Conservation (phyloP, 2,888 invertebrate genomes). For the Altica lythri region DNA sequence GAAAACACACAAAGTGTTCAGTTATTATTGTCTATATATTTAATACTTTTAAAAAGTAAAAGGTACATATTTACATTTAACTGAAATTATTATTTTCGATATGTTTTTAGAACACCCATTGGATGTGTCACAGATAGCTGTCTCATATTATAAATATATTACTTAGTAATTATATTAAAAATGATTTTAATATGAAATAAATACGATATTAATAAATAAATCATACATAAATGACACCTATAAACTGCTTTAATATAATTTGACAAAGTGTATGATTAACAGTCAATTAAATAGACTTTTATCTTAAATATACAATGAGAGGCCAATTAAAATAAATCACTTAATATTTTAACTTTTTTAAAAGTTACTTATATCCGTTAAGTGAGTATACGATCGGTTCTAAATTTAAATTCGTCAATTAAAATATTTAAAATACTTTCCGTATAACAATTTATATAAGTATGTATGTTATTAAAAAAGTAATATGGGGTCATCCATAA, state of each 20-base stretch:
- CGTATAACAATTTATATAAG: constrained; percentile 36
- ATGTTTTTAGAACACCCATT: constrained; percentile 46
- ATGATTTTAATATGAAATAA: constrained; percentile 1
- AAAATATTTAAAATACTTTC: constrained; percentile 35
- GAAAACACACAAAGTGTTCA: constrained; percentile 47
- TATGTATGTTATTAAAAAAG: constrained; percentile 44
- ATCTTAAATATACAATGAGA: no score
- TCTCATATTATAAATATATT: constrained; percentile 27
- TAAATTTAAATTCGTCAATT: constrained; percentile 26
- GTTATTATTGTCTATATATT: constrained; percentile 55
- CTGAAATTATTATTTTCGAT: constrained; percentile 43
- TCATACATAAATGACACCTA: no score
- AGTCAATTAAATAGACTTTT: no score
- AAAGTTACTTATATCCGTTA: no score
- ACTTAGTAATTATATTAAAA: constrained; percentile 15
- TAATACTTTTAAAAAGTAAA: constrained; percentile 47
- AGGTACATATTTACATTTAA: constrained; percentile 38
- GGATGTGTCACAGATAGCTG: constrained; percentile 44
- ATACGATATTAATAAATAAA: no score
- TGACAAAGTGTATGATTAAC: no score
- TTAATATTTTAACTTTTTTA: no score
- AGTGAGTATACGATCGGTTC: no score
- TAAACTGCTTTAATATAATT: no score
- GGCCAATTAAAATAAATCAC: no score
- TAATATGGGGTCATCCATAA: constrained; percentile 36